These are phyloP conservation scores for Hypomecis punctinalis DNA, from an alignment of 2,888 invertebrate genomes.

Conservation along the genomic window DNA sequence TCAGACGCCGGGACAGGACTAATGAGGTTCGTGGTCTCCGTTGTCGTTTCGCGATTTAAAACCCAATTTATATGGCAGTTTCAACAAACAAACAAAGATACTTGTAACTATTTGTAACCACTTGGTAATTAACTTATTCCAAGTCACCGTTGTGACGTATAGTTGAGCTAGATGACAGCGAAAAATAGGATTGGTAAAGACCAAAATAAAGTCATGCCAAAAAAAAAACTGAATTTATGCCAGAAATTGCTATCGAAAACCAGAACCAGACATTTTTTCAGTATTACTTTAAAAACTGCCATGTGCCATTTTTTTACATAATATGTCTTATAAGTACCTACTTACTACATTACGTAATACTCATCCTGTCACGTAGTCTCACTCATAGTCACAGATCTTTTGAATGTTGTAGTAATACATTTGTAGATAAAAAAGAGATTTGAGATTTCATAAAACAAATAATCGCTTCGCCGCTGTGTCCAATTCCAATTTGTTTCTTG, in stretches of 20 bases:
- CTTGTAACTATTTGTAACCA: conserved; percentile 8
- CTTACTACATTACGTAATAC: too few relatives aligned
- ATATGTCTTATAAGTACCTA: too few relatives aligned
- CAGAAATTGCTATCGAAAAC: too few relatives aligned
- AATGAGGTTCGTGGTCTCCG: conserved; percentile 26
- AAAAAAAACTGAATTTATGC: too few relatives aligned
- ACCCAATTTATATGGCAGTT: conserved; percentile 21
- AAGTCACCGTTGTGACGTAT: background rate
- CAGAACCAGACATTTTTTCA: too few relatives aligned
- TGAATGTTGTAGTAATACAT: too few relatives aligned
- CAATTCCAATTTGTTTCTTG: conserved; percentile 21
- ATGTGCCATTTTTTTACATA: too few relatives aligned
- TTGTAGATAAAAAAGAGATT: too few relatives aligned
- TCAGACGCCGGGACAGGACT: conserved; percentile 25
- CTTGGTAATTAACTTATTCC: conserved; percentile 17
- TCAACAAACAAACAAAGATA: too few relatives aligned
- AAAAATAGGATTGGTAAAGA: background rate
- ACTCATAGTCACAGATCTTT: too few relatives aligned
- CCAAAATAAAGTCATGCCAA: background rate
- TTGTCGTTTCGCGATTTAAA: conserved; percentile 32
- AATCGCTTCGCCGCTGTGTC: conserved; percentile 1
- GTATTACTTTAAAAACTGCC: too few relatives aligned
- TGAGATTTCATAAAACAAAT: background rate
- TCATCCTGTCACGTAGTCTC: too few relatives aligned
- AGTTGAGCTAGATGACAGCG: background rate